phyloP scores from a whole-genome alignment of 2,113 vertebrate species.

The Papio anubis region DNA sequence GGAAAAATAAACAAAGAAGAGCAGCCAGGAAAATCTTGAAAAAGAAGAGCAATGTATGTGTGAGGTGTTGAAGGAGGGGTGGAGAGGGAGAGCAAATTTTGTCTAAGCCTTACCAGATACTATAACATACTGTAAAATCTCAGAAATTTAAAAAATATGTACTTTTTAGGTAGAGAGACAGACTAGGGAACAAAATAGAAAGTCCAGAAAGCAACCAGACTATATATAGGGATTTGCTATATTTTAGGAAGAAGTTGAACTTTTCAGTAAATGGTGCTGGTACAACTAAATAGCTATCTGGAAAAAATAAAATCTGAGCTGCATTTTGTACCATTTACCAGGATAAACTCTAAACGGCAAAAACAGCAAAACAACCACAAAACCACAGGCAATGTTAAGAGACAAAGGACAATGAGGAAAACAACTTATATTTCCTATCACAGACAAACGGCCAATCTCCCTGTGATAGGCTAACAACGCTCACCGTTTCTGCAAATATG shows the following conservation, averaged over 20 bases:
- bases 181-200: background rate
- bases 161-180: background rate
- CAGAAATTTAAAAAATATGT: background rate
- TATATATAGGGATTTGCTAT: background rate
- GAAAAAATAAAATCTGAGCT: background rate
- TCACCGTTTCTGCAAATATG: background rate
- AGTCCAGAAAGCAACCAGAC: slow-evolving; percentile 1
- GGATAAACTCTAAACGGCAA: slow-evolving; percentile 14
- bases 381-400: background rate
- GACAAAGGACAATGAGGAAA: background rate
- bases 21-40: background rate
- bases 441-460: background rate
- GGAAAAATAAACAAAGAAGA: background rate
- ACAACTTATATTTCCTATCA: background rate
- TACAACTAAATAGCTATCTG: background rate
- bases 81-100: background rate
- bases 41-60: background rate
- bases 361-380: slow-evolving; percentile 6
- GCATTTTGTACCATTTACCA: background rate
- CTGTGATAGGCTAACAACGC: background rate
- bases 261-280: background rate
- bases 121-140: background rate
- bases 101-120: background rate
- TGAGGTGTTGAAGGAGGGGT: no score
- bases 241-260: slow-evolving; percentile 24